Percentiles rank a stretch among this genome's conserved stretches.
Conservation (phyloP, 2,888 invertebrate species). For the Seira musarum region DNA sequence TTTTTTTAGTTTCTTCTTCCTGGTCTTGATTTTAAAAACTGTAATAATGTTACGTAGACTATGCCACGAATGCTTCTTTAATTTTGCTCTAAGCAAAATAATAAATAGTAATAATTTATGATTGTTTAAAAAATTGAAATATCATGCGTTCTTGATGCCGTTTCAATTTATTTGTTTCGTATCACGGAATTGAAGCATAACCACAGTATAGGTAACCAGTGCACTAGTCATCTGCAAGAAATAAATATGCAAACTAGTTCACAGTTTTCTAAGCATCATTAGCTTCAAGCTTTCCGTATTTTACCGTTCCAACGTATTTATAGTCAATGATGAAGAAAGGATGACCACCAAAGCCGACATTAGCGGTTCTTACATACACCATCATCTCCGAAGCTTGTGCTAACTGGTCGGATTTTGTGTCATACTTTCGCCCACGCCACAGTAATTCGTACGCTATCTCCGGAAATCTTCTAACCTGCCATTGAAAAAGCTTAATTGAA, state of each 20-base stretch:
- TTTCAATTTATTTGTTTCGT: neutral
- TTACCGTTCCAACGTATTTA: constrained; percentile 35
- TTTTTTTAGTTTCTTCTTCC: constrained; percentile 49
- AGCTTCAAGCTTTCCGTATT: too few relatives aligned
- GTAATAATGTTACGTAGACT: constrained; percentile 29
- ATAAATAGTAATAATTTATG: constrained; percentile 22
- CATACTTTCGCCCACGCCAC: constrained; percentile 21
- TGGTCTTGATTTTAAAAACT: constrained; percentile 48
- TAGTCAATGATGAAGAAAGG: constrained; percentile 38
- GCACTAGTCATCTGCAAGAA: constrained; percentile 32
- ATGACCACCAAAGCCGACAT: constrained; percentile 34
- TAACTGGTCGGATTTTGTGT: neutral
- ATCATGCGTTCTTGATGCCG: too few relatives aligned
- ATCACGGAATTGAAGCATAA: constrained; percentile 34
- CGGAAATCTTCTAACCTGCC: constrained; percentile 16
- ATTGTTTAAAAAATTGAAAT: constrained; percentile 10
- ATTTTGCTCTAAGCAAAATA: constrained; percentile 10
- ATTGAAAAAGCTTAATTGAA: neutral
- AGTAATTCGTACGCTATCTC: constrained; percentile 22
- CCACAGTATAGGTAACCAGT: constrained; percentile 37
- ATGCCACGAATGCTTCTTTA: constrained; percentile 36
- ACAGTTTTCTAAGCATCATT: neutral
- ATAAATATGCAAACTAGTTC: neutral
- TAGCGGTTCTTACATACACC: constrained; percentile 18
- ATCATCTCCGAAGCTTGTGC: neutral